Conservation (phyloP, 92 coral and sea anemone species). For the Phymanthus crucifer region DNA sequence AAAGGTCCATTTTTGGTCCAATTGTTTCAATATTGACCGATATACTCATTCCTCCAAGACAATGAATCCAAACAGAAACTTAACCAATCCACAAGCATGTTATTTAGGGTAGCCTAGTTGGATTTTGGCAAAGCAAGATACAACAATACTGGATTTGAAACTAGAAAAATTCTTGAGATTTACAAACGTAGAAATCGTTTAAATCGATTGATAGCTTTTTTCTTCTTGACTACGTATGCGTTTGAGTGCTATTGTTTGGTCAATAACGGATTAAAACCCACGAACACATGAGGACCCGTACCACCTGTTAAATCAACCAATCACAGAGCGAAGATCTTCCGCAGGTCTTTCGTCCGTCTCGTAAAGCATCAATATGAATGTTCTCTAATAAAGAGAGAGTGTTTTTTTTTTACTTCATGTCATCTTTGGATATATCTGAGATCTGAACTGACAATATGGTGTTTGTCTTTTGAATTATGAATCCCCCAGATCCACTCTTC, state of each 20-base stretch:
- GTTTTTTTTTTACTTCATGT: too few relatives aligned
- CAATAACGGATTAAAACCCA: neutral
- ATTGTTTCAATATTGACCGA: slow-evolving; percentile 17
- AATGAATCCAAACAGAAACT: neutral
- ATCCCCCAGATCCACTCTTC: too few relatives aligned
- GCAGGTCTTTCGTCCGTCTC: neutral
- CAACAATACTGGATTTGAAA: neutral
- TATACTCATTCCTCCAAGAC: neutral
- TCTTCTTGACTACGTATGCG: slow-evolving; percentile 30
- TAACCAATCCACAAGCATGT: neutral
- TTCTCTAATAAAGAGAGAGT: too few relatives aligned
- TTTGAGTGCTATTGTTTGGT: neutral
- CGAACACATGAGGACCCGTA: slow-evolving; percentile 34
- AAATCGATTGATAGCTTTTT: neutral
- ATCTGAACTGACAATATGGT: too few relatives aligned
- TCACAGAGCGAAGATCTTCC: neutral
- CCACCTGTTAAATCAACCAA: slow-evolving; percentile 50
- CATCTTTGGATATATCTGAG: too few relatives aligned
- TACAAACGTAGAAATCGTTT: neutral
- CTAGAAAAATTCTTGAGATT: neutral
- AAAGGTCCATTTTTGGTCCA: slow-evolving; percentile 17
- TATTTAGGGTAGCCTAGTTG: neutral
- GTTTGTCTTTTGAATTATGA: too few relatives aligned
- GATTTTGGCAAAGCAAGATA: neutral
- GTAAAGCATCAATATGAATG: neutral